Evolutionary conservation across 2,888 invertebrate species (phyloP).

Genomic region (Calameuta filiformis): DNA sequence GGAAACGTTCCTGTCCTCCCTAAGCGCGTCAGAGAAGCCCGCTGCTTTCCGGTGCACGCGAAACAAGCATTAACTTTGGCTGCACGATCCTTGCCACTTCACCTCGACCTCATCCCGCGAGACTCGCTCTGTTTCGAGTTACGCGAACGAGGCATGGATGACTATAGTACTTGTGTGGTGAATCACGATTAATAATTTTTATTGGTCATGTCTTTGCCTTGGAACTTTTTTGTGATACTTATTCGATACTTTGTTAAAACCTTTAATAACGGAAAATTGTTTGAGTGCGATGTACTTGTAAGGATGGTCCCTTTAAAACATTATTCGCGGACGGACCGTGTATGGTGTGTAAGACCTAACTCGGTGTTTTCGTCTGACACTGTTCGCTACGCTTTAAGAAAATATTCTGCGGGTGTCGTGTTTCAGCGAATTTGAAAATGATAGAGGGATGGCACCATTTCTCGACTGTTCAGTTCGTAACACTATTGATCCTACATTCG

Average conservation of each 20-base stretch:
- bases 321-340: neutral
- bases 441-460: neutral
- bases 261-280: neutral
- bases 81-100: constrained; percentile 23
- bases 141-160: neutral
- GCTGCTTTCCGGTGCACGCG: constrained; percentile 55
- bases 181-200: neutral
- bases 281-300: too few species aligned
- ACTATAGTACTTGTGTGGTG: neutral
- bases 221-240: neutral
- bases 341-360: neutral
- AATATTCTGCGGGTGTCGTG: neutral
- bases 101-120: constrained; percentile 10
- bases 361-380: neutral
- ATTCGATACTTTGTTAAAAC: neutral
- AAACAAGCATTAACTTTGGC: constrained; percentile 56
- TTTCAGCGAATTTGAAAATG: neutral
- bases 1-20: constrained; percentile 26
- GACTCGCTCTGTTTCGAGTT: neutral
- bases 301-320: neutral
- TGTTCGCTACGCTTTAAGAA: neutral
- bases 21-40: constrained; percentile 35
- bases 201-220: neutral
- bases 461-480: constrained; percentile 4
- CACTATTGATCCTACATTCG: constrained; percentile 47